Percentiles rank a stretch among this genome's conserved stretches.
Conservation (phyloP, 2,113 vertebrate species). For the Rhea americana region DNA sequence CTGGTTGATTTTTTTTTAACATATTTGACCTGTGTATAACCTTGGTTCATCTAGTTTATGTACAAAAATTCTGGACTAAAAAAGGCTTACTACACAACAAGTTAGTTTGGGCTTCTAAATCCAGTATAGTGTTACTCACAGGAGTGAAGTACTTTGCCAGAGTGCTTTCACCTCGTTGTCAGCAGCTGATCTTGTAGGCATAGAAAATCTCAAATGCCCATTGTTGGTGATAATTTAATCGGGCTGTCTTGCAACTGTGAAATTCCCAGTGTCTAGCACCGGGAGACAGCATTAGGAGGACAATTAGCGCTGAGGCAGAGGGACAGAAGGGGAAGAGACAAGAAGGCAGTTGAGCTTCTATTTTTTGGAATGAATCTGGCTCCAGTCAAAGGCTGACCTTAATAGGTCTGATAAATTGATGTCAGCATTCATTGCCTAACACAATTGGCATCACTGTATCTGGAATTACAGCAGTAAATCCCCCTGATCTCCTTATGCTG, state of each 20-base stretch:
- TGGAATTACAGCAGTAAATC: background rate
- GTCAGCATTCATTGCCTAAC: background rate
- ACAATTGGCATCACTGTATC: background rate
- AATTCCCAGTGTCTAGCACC: conserved; percentile 27
- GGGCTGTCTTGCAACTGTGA: background rate
- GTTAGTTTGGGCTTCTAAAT: background rate
- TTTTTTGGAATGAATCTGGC: background rate
- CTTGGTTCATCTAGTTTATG: accelerated
- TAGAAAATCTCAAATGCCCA: background rate
- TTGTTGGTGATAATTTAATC: conserved; percentile 34
- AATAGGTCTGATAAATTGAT: background rate
- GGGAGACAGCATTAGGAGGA: background rate
- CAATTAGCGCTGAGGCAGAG: background rate
- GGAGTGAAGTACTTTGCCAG: background rate
- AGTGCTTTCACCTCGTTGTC: conserved; percentile 15
- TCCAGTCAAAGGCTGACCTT: background rate
- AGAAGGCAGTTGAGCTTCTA: background rate
- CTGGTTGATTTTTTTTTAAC: background rate
- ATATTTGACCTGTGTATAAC: accelerated
- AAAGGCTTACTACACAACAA: accelerated
- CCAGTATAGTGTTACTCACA: accelerated
- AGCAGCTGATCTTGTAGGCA: background rate
- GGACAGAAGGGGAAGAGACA: background rate
- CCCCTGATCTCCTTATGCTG: background rate
- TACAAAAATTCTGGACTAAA: background rate